Percentiles rank a stretch among this genome's conserved stretches.
Evolutionary conservation across 2,888 invertebrate species (phyloP).

Genomic region (Cacoxenus indagator): DNA sequence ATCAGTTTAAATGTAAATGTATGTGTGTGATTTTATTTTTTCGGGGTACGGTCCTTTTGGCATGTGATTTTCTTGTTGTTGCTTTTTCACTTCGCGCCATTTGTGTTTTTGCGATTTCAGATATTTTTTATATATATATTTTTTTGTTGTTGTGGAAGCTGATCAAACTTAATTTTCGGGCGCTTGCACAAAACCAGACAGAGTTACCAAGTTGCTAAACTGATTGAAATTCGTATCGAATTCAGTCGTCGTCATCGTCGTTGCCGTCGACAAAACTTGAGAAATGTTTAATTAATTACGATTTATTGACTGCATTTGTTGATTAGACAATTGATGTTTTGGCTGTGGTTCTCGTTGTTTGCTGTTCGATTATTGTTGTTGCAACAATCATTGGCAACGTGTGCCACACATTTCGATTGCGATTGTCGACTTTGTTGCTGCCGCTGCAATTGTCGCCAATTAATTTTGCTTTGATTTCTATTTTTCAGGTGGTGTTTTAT

Average conservation of each 20-base stretch:
- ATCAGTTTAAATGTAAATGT: constrained; percentile 11
- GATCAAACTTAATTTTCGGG: background rate
- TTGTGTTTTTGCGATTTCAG: constrained; percentile 22
- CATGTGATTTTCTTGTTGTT: background rate
- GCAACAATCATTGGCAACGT: constrained; percentile 5
- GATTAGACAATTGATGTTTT: constrained; percentile 65
- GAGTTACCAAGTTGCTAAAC: background rate
- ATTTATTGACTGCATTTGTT: constrained; percentile 70
- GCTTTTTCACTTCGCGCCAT: constrained; percentile 12
- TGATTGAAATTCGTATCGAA: constrained; percentile 10
- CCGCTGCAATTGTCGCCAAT: constrained; percentile 31
- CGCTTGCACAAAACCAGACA: background rate
- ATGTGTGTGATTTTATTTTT: constrained; percentile 38
- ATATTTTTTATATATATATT: background rate
- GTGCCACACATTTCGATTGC: constrained; percentile 16
- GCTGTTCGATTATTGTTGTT: constrained; percentile 39
- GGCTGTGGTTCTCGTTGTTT: background rate
- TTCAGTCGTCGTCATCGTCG: background rate
- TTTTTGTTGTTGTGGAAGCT: no score
- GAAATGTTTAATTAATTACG: constrained; percentile 69
- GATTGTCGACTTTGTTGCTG: constrained; percentile 1
- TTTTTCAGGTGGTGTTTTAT: constrained; percentile 54
- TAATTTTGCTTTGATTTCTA: constrained; percentile 38
- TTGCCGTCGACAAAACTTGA: background rate
- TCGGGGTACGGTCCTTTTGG: constrained; percentile 9